Base-by-base conservation (phyloP, 2,888 invertebrate genomes). In the Oxyteleia sp. region DNA sequence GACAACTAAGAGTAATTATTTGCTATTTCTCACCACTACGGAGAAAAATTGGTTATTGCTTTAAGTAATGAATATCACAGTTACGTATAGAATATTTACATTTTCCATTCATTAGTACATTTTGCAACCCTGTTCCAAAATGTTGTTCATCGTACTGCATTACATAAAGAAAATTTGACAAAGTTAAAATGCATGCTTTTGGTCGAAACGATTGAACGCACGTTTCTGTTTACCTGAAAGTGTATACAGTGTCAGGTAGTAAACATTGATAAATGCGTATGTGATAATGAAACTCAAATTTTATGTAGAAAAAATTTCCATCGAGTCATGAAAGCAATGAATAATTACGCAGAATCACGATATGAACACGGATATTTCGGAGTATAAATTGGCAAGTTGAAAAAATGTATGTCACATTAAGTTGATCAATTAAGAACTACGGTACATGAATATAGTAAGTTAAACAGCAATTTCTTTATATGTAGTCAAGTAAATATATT, bases 321-420 rank as follows among this genome's bases (percentile, higher is more conserved):
- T 55, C 72, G 32, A 71, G 79, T 80, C 79, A 80, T 59, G 79
- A 72, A 71, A 66, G 79, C 66, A 80, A 80, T 66, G 51, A 71
- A 80, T 55, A 71, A 80, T 72, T 66, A 59, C 29, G 79, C 72
- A 57, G 45, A 80, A 64, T 80, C 79, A 80, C 8, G 71, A 41
- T 71, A 57, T 43, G 32, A 79, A 78, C 26, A 26, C 79, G 79
- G 71, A 79, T 79, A 71, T 71, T 64, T 71, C 41, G 29, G 47
- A 57, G 79, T 79, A 79, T 79, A 79, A 79, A 79, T 53, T 79
- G 45, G 64, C 64, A 41, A 32, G 45, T 26, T 57, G 45, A 53
- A 71, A 64, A 55, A 55, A 26, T 63, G 41, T 64, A 53, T 38
- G 64, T n/a, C 79, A 79, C 49, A 71, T 15, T 18, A 49, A 32